These are phyloP conservation scores for Chamaedrilus cognettii DNA, from an alignment of 2,888 invertebrate genomes.

Conservation along the genomic window DNA sequence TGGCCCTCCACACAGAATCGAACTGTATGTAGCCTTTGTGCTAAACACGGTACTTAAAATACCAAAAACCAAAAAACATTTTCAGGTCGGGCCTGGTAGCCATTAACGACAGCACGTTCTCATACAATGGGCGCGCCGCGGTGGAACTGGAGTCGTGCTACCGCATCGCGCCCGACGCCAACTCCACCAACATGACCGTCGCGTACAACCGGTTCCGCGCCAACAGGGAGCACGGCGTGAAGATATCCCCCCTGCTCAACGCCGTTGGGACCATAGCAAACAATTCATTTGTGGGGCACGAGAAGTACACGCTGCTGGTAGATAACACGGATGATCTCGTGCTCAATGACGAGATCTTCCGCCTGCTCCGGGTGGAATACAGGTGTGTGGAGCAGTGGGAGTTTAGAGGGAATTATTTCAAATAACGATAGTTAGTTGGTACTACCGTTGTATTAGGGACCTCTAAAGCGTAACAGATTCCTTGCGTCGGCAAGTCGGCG, in stretches of 20 bases:
- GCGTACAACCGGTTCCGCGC: slow-evolving; percentile 47
- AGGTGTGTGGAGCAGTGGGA: too few relatives aligned
- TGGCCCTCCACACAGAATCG: too few relatives aligned
- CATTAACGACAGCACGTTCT: slow-evolving; percentile 91
- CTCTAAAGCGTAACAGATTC: too few relatives aligned
- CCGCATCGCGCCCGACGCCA: slow-evolving; percentile 56
- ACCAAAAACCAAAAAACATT: too few relatives aligned
- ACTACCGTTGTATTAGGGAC: too few relatives aligned
- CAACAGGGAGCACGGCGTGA: slow-evolving; percentile 53
- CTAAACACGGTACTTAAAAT: too few relatives aligned
- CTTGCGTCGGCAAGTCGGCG: too few relatives aligned
- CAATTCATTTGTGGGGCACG: slow-evolving; percentile 83
- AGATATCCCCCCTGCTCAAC: slow-evolving; percentile 54
- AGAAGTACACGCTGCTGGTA: slow-evolving; percentile 80
- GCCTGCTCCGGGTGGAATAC: not conserved
- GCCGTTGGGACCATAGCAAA: slow-evolving; percentile 65
- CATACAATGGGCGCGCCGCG: slow-evolving; percentile 76
- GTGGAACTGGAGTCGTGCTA: slow-evolving; percentile 85
- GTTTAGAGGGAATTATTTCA: too few relatives aligned
- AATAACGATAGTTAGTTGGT: too few relatives aligned
- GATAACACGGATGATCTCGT: slow-evolving; percentile 68
- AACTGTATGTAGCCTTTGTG: too few relatives aligned
- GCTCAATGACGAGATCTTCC: not conserved
- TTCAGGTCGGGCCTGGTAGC: slow-evolving; percentile 60
- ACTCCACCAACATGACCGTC: slow-evolving; percentile 52